These are phyloP conservation scores for Leucania comma DNA, from an alignment of 2,888 invertebrate genomes.

Conservation along the genomic window DNA sequence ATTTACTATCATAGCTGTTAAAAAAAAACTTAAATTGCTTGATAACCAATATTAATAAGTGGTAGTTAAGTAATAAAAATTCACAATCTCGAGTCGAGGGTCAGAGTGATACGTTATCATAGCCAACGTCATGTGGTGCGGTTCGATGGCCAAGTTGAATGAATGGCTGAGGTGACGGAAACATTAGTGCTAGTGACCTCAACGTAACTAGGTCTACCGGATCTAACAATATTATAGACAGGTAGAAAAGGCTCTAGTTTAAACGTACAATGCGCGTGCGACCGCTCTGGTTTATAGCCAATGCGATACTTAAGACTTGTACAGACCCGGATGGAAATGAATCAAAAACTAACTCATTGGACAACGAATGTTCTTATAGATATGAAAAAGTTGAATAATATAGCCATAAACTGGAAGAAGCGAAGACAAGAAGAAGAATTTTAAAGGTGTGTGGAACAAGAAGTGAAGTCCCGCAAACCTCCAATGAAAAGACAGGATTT, in stretches of 20 bases:
- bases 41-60: conserved; percentile 49
- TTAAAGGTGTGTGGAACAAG: too few relatives aligned
- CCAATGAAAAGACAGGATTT: too few relatives aligned
- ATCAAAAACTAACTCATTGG: not conserved
- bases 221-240: not conserved
- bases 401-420: too few relatives aligned
- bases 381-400: not conserved
- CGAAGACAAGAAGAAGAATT: too few relatives aligned
- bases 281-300: not conserved
- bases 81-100: conserved; percentile 56
- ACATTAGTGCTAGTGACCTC: conserved; percentile 10
- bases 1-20: conserved; percentile 26
- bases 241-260: not conserved
- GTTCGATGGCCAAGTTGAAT: conserved; percentile 69
- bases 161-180: conserved; percentile 42
- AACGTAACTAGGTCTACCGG: not conserved
- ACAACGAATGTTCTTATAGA: not conserved
- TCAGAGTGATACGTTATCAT: conserved; percentile 59
- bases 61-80: conserved; percentile 46
- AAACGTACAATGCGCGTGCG: not conserved
- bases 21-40: conserved; percentile 18
- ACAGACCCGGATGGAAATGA: not conserved
- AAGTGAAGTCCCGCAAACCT: too few relatives aligned
- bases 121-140: conserved; percentile 52
- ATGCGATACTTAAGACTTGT: not conserved